Base-by-base conservation (phyloP, 2,113 vertebrate species). In the Toxotes chatareus region DNA sequence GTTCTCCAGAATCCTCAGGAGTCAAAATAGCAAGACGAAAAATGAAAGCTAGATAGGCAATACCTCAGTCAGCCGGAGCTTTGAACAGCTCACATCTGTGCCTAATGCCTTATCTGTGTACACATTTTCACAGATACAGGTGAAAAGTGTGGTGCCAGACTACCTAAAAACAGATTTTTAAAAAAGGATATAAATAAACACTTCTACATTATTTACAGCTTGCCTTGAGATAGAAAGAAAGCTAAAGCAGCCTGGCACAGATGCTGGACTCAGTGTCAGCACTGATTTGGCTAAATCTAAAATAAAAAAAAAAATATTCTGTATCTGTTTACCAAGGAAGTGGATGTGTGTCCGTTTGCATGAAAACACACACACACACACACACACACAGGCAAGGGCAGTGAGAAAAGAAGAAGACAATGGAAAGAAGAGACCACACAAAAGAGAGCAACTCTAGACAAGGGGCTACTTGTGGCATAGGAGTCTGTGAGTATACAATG, bases 121-220 rank as follows among this genome's bases (percentile, higher is more conserved):
- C 44, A 31, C 51, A 40, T 40, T 40, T 51, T 65, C 44, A 62
- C 46, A 67, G 66, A 73, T 40, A 23, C 74, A 73, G n/a, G 68
- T 60, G 23, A 72, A 86, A 68, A 7, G 42, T 53, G 44, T 16
- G n/a, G 49, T 5, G 46, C n/a, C 61, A 62, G 40, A 60, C 70
- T 51, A 74, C 16, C 40, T 83, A 8, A 79, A 78, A 83, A 73
- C 19, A 53, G 23, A 73, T 49, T 55, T 64, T n/a, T 2, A 14
- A 64, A 55, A 71, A 70, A 75, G 19, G 36, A 65, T 59, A 60
- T 12, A 82, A 61, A 84, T 65, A 86, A 77, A 77, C 3, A 7
- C 64, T 17, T 82, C 13, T 76, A 27, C 47, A 88, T 75, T 74
- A 85, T 88, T 83, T 77, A 76, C 60, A 61, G 44, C 14, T 71